Conservation (phyloP, 2,888 invertebrate genomes). For the Pheosia gnoma region DNA sequence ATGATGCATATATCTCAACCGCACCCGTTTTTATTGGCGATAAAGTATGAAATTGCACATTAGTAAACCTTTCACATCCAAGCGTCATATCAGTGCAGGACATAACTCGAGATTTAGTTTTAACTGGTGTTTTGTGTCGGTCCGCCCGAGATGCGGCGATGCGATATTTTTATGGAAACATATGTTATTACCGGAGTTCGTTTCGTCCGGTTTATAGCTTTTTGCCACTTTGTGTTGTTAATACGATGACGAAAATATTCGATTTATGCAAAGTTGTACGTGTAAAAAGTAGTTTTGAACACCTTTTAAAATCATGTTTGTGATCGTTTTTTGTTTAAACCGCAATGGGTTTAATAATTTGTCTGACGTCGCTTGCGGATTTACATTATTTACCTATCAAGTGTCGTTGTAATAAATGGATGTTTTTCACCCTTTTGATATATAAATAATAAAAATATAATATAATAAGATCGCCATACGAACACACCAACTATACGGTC, state of each 20-base stretch:
- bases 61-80: slow-evolving; percentile 75
- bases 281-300: slow-evolving; percentile 4
- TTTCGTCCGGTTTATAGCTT: slow-evolving; percentile 65
- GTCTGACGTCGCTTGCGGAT: not conserved
- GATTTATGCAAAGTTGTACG: not conserved
- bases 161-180: slow-evolving; percentile 75
- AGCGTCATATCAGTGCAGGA: slow-evolving; percentile 62
- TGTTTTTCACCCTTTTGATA: no score
- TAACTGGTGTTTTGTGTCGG: slow-evolving; percentile 66
- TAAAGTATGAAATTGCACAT: slow-evolving; percentile 79
- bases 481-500: no score
- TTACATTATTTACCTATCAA: not conserved
- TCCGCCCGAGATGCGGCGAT: slow-evolving; percentile 55
- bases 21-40: slow-evolving; percentile 72
- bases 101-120: slow-evolving; percentile 77
- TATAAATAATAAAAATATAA: no score
- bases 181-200: slow-evolving; percentile 61
- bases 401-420: not conserved
- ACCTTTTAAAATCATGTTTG: not conserved
- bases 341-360: not conserved
- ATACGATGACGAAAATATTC: slow-evolving; percentile 18
- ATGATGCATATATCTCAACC: slow-evolving; percentile 63
- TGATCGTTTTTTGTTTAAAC: not conserved
- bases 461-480: no score
- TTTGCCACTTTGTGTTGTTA: slow-evolving; percentile 64